Percentiles rank a stretch among this genome's conserved stretches.
phyloP scores from a whole-genome alignment of 2,888 invertebrate species.

The Thumatha senex region DNA sequence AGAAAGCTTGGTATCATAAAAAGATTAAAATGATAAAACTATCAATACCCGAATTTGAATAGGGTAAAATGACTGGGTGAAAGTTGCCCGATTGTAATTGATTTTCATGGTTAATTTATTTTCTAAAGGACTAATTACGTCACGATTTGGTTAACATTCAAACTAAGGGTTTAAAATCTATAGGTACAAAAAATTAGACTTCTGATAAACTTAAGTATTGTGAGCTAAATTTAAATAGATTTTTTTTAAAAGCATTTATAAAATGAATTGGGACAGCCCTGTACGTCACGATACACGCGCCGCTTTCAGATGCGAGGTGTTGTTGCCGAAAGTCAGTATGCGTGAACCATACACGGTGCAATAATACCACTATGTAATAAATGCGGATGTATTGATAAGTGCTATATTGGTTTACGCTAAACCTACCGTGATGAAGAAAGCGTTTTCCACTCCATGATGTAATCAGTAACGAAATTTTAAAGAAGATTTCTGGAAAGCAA shows the following conservation, averaged over 20 bases:
- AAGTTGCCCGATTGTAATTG: too few species aligned
- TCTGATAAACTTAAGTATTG: too few species aligned
- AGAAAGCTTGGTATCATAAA: too few species aligned
- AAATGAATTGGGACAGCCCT: slow-evolving; percentile 19
- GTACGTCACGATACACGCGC: slow-evolving; percentile 9
- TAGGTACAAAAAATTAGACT: too few species aligned
- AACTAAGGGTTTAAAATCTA: too few species aligned
- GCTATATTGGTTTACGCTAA: slow-evolving; percentile 10
- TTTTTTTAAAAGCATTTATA: not conserved
- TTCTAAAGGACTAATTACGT: too few species aligned
- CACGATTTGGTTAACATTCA: too few species aligned
- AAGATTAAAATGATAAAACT: too few species aligned
- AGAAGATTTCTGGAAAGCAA: not conserved
- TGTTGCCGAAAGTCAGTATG: slow-evolving; percentile 28
- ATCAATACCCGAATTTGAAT: too few species aligned
- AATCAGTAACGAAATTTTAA: not conserved
- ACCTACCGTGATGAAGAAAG: slow-evolving; percentile 11
- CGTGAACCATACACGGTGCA: slow-evolving; percentile 27
- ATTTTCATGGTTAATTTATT: too few species aligned
- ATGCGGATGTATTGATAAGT: slow-evolving; percentile 8
- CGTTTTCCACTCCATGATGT: not conserved
- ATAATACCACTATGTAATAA: slow-evolving; percentile 25
- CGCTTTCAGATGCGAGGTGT: slow-evolving; percentile 20
- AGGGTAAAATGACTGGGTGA: too few species aligned
- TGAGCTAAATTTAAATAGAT: too few species aligned